Evolutionary conservation across 2,888 invertebrate species (phyloP), one percentile per base, ranked within the genome.

Genomic region (Spodoptera littoralis): DNA sequence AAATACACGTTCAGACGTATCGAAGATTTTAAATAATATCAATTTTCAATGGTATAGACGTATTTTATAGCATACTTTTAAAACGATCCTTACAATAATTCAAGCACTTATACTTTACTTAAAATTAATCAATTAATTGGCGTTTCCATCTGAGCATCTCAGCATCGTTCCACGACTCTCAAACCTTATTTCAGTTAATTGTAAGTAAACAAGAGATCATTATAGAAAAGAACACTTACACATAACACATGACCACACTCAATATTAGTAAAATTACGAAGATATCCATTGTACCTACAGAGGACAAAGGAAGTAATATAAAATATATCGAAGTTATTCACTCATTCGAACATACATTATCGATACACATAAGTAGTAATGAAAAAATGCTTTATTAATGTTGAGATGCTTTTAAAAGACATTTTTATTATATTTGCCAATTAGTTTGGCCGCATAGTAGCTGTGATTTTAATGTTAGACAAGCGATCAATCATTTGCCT

Each of bases 151-250:
- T 91, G 92, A 93, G 91, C 92, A 88, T 88, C 88, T 81, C 79
- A 80, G 82, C 80, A 77, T 76, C 81, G 79, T 79, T 83, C 79
- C 81, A 76, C 62, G 73, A 80, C 70, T 70, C 73, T 64, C 87
- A 57, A 82, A 81, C 89, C 90, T 79, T 90, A 91, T 93, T 93
- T 84, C 93, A 92, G 91, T 84, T 87, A 90, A 93, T 92, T 94
- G 94, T 93, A 94, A 93, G 85, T 86, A 91, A 93, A 93, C 91
- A 83, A 88, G 93, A 91, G 92, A 93, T 92, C 91, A 91, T 83
- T 70, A 78, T 85, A 86, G 78, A 84, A 89, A 86, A 90, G 67
- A 88, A 90, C 78, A 81, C 80, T 83, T 85, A 77, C 61, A 77
- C 61, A 60, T 73, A 87, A 83, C 82, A 88, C 88, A 90, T 87